phyloP scores from a whole-genome alignment of 1,140 invertebrate species.

The Ips nitidus region DNA sequence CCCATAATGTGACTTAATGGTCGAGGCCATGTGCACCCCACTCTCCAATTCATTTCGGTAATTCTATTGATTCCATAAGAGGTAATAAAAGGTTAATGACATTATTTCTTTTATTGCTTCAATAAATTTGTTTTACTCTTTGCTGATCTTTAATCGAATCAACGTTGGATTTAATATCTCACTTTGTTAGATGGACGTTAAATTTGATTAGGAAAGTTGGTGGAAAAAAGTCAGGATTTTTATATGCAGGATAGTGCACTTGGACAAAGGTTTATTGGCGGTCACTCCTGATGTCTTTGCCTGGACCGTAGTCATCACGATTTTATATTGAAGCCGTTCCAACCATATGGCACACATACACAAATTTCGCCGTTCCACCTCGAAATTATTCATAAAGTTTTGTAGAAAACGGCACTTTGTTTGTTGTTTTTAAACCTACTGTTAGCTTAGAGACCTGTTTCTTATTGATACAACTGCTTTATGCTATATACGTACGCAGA shows the following conservation, averaged over 20 bases:
- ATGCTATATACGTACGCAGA: conserved; percentile 8
- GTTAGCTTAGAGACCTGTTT: neutral
- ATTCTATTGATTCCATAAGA: conserved; percentile 40
- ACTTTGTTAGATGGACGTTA: neutral
- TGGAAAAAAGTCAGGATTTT: conserved; percentile 17
- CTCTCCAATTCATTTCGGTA: conserved; percentile 39
- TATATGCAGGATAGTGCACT: conserved; percentile 31
- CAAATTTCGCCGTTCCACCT: conserved; percentile 18
- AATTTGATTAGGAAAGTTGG: neutral
- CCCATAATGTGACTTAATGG: conserved; percentile 46
- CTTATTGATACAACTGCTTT: conserved; percentile 4
- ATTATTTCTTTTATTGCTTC: conserved; percentile 23
- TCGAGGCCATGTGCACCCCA: conserved; percentile 32
- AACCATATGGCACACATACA: conserved; percentile 26
- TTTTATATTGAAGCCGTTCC: conserved; percentile 32
- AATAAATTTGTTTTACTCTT: conserved; percentile 3
- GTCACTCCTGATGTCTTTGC: conserved; percentile 32
- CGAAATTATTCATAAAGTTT: conserved; percentile 23
- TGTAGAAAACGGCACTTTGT: conserved; percentile 5
- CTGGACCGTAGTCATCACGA: conserved; percentile 13
- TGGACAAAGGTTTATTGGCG: conserved; percentile 47
- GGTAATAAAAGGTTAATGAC: conserved; percentile 39
- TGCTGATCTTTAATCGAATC: neutral
- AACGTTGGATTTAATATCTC: too few relatives aligned
- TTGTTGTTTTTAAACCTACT: conserved; percentile 1